Conservation (phyloP, 1,140 invertebrate genomes). For the Sycophaga agraensis region DNA sequence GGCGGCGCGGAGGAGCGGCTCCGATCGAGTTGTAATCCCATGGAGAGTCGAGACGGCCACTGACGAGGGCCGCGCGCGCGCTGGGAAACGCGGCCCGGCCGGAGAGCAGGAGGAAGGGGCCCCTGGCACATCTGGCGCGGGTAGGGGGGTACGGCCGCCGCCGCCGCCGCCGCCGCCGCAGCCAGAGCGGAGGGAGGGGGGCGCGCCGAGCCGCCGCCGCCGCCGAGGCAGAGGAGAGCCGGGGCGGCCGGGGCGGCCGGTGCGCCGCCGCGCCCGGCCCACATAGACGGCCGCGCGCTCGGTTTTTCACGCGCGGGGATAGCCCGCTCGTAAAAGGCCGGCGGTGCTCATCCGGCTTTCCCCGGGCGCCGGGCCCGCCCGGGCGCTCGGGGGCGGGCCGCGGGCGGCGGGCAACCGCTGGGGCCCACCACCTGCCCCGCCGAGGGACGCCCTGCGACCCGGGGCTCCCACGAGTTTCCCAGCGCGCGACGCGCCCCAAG, state of each 20-base stretch:
- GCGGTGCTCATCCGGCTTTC: not conserved
- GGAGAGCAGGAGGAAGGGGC: not conserved
- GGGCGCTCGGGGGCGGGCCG: too few species aligned
- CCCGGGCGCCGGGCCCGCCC: too few species aligned
- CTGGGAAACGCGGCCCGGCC: not conserved
- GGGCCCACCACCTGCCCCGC: too few species aligned
- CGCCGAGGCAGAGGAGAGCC: not conserved
- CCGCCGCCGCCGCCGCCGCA: too few species aligned
- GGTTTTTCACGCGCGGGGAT: not conserved
- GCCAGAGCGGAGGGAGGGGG: too few species aligned
- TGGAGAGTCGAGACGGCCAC: constrained; percentile 9
- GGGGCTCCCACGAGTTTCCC: too few species aligned
- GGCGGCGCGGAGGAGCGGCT: not conserved
- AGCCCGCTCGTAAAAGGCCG: constrained; percentile 14
- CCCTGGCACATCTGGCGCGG: not conserved
- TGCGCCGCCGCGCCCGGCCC: not conserved
- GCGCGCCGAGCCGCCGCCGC: not conserved
- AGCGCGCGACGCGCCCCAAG: too few species aligned
- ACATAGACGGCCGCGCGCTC: not conserved
- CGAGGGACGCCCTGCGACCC: too few species aligned
- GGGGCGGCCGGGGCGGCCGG: not conserved
- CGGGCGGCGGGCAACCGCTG: too few species aligned
- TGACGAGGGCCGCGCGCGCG: constrained; percentile 2
- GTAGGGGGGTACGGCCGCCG: not conserved
- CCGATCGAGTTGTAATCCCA: not conserved